These are phyloP conservation scores for Siphlonurus alternatus DNA, from an alignment of 2,888 invertebrate species.

Conservation along the genomic window DNA sequence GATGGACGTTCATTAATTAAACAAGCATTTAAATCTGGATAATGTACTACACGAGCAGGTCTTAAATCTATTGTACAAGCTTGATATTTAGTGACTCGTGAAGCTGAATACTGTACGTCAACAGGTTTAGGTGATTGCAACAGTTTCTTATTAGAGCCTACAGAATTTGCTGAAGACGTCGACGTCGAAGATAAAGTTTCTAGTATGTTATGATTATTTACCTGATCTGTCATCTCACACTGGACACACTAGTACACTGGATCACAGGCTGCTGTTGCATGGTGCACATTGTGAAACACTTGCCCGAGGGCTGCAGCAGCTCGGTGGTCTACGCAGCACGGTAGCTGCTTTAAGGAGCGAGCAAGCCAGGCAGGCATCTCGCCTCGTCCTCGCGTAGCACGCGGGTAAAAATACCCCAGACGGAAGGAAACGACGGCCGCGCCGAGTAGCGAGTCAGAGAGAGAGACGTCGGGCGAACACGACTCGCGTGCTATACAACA, in stretches of 20 bases:
- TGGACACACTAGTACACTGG: not conserved
- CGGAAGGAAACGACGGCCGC: constrained; percentile 1
- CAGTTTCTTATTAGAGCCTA: not conserved
- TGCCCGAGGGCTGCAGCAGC: not conserved
- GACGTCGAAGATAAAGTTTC: not conserved
- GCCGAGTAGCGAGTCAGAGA: too few species aligned
- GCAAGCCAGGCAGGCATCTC: too few species aligned
- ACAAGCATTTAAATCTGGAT: not conserved
- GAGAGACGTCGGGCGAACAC: too few species aligned
- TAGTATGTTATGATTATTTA: not conserved
- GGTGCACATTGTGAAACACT: not conserved
- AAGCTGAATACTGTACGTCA: not conserved
- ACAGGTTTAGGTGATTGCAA: not conserved
- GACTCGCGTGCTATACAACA: not conserved
- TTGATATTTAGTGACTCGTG: not conserved
- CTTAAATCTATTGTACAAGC: not conserved
- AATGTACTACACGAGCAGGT: not conserved
- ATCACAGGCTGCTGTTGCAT: not conserved
- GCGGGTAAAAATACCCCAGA: constrained; percentile 1
- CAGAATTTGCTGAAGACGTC: not conserved
- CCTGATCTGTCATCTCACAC: not conserved
- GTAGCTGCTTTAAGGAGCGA: too few species aligned
- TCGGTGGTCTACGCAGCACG: not conserved
- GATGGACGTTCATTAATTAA: not conserved
- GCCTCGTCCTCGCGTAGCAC: too few species aligned